Conservation (phyloP, 1,140 invertebrate genomes). For the Drosophila guanche region DNA sequence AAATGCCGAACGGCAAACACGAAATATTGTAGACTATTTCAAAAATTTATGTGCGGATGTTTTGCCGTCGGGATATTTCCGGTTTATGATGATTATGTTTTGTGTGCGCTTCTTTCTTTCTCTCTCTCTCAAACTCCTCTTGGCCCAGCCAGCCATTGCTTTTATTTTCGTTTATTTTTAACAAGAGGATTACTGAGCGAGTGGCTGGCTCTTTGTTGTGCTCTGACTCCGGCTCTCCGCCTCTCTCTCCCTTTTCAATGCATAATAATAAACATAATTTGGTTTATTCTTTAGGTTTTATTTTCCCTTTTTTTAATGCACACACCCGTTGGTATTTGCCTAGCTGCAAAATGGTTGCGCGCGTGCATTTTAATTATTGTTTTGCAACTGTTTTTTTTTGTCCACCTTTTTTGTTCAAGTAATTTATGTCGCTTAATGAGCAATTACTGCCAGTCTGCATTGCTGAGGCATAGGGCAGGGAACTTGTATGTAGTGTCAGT, state of each 20-base stretch:
- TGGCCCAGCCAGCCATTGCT: slow-evolving; percentile 29
- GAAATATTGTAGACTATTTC: slow-evolving; percentile 82
- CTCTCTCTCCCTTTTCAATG: slow-evolving; percentile 59
- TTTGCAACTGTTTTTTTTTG: slow-evolving; percentile 53
- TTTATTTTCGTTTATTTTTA: slow-evolving; percentile 80
- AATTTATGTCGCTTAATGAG: slow-evolving; percentile 25
- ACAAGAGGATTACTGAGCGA: slow-evolving; percentile 72
- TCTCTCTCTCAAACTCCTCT: background rate
- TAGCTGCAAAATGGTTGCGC: slow-evolving; percentile 51
- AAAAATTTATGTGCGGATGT: slow-evolving; percentile 83
- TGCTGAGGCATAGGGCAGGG: too few relatives aligned
- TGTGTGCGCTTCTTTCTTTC: slow-evolving; percentile 47
- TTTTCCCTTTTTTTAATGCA: slow-evolving; percentile 47
- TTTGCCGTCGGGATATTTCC: slow-evolving; percentile 83
- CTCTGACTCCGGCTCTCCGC: slow-evolving; percentile 8
- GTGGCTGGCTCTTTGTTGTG: slow-evolving; percentile 38
- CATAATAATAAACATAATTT: slow-evolving; percentile 79
- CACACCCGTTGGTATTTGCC: slow-evolving; percentile 17
- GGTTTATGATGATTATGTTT: slow-evolving; percentile 83
- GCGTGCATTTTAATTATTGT: slow-evolving; percentile 72
- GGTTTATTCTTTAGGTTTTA: slow-evolving; percentile 66
- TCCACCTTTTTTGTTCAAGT: slow-evolving; percentile 38
- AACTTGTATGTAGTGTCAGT: too few relatives aligned
- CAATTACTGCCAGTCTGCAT: background rate
- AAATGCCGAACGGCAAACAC: slow-evolving; percentile 69